Conservation (phyloP, 2,113 vertebrate species). For the Lethenteron camtschaticum region DNA sequence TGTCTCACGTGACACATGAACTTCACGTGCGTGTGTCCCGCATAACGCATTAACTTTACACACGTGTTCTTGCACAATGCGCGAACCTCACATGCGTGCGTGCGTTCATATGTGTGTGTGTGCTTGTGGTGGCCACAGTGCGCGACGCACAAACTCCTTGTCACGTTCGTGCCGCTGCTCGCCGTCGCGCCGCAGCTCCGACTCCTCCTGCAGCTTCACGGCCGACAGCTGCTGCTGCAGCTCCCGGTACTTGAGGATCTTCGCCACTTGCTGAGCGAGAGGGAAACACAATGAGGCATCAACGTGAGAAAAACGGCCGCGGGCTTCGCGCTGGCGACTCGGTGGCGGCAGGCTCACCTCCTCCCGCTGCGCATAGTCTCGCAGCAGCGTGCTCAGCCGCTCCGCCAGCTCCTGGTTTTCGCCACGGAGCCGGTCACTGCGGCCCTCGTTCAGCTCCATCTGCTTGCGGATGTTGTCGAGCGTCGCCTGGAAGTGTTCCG, state of each 20-base stretch:
- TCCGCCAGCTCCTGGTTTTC: not conserved
- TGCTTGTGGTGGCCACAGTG: too few relatives aligned
- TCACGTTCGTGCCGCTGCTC: not conserved
- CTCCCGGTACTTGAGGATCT: not conserved
- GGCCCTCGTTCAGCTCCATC: not conserved
- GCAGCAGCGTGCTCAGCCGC: not conserved
- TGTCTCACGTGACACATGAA: too few relatives aligned
- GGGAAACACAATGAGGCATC: not conserved
- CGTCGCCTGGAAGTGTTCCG: not conserved
- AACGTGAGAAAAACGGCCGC: not conserved
- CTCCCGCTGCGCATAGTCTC: not conserved
- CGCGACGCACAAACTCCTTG: not conserved
- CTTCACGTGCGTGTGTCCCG: too few relatives aligned
- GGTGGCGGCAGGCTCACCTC: not conserved
- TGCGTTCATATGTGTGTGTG: too few relatives aligned
- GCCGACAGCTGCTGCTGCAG: constrained; percentile 4
- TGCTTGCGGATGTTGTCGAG: not conserved
- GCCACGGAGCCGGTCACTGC: not conserved
- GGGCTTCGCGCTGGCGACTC: not conserved
- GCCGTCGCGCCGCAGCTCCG: not conserved
- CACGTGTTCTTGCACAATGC: too few relatives aligned
- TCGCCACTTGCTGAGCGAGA: constrained; percentile 2
- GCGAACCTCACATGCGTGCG: too few relatives aligned
- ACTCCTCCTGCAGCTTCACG: constrained; percentile 5
- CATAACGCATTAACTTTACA: too few relatives aligned